Base-by-base conservation (phyloP, 2,888 invertebrate genomes). In the Choristoneura rosaceana region DNA sequence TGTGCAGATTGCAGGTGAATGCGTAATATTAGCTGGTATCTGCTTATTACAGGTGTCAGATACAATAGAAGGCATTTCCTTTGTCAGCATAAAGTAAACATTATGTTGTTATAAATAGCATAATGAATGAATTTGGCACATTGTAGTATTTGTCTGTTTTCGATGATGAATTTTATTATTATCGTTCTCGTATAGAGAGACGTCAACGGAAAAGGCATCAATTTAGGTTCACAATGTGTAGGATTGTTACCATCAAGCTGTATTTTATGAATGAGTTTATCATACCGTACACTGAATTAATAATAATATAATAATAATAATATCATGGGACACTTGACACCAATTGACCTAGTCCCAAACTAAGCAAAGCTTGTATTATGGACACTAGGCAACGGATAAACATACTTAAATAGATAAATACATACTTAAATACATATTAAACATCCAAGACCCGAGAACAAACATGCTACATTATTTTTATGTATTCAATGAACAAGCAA, bases 61-160 rank as follows among this genome's bases (percentile, higher is more conserved):
- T 25, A 64, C 45, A 45, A 64, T 15, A 41, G 64, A 50, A 33
- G 64, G 64, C 47, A 64, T 50, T 64, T 64, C 64, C 64, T 64
- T 50, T 50, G 64, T 50, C 33, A 34, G 64, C 41, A 8, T 10
- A 61, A 59, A n/a, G 33, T 43, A 62, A 64, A 64, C 64, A 64
- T 15, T 34, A 34, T 64, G 47, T n/a, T 50, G 63, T 47, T 63
- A 63, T 33, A 33, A 62, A 15, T 61, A 58, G 38, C 59, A 59
- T n/a, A n/a, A 59, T 59, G 14, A 59, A 38, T 34, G 14, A 59
- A 59, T 59, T 34, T 59, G 59, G 34, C 38, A 14, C 33, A 58
- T 8, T 58, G 38, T 34, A 10, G 25, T 52, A 17, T 17, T 50
- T 15, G 5, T 50, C 50, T 7, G 52, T 52, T 52, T 17, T 52